A percentile compares a stretch with the other conserved stretches of the same genome.
Conservation (phyloP, 1,140 invertebrate species). For the Pectinophora gossypiella region DNA sequence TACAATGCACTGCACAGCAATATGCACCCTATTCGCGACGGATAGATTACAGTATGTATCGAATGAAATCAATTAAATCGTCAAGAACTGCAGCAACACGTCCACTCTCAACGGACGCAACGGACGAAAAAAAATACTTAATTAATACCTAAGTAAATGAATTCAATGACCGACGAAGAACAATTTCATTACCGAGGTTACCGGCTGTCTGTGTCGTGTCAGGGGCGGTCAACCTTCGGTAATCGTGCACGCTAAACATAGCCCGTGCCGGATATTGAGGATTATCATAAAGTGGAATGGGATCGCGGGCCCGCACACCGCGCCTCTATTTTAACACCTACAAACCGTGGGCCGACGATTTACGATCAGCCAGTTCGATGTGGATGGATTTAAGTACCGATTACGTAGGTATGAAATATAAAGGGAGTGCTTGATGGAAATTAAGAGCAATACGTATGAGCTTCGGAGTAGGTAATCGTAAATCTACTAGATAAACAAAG, state of each 20-base stretch:
- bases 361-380: conserved; percentile 36
- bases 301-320: conserved; percentile 57
- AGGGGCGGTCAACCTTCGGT: conserved; percentile 14
- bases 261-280: conserved; percentile 60
- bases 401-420: neutral
- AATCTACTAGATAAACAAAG: too few relatives aligned
- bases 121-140: too few relatives aligned
- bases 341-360: conserved; percentile 54
- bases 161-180: too few relatives aligned
- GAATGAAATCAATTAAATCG: too few relatives aligned
- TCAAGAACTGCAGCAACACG: too few relatives aligned
- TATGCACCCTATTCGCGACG: too few relatives aligned
- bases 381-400: conserved; percentile 25
- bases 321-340: conserved; percentile 69
- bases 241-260: conserved; percentile 40
- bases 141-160: too few relatives aligned
- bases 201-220: neutral
- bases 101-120: too few relatives aligned
- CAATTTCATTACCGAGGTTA: neutral
- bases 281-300: conserved; percentile 67
- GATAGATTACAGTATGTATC: too few relatives aligned
- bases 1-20: too few relatives aligned
- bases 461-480: too few relatives aligned
- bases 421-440: neutral
- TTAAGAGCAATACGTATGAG: too few relatives aligned